Evolutionary conservation across 1,140 invertebrate genomes (phyloP).

Genomic region (Solenopsis fugax): DNA sequence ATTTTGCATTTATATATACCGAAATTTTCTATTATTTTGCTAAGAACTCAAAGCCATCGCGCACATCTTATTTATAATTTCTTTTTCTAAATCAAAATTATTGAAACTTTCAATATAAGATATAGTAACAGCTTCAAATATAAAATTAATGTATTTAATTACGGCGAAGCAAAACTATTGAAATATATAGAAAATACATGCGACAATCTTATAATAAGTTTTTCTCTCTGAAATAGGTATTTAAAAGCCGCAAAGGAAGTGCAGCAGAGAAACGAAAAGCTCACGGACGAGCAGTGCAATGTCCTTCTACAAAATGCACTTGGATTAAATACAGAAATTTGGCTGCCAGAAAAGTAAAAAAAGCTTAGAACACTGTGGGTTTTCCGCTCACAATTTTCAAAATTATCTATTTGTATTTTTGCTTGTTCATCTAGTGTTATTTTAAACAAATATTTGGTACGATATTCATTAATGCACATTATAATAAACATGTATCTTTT

Average conservation of each 20-base stretch:
- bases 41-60: neutral
- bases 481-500: conserved; percentile 1
- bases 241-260: conserved; percentile 83
- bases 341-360: conserved; percentile 84
- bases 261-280: conserved; percentile 82
- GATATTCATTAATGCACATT: conserved; percentile 9
- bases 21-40: neutral
- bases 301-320: conserved; percentile 79
- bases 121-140: neutral
- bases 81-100: neutral
- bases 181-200: neutral
- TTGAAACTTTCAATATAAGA: conserved; percentile 2
- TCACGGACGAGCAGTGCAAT: conserved; percentile 83
- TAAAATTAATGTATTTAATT: neutral
- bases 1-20: neutral
- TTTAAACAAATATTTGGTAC: conserved; percentile 14
- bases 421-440: conserved; percentile 7
- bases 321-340: conserved; percentile 83
- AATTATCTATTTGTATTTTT: neutral
- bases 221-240: conserved; percentile 75
- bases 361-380: conserved; percentile 11
- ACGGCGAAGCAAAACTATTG: neutral
- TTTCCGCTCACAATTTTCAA: conserved; percentile 20
- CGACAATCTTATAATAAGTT: neutral
- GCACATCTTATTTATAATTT: conserved; percentile 9